These are phyloP conservation scores for Drosophila eohydei DNA, from an alignment of 2,888 invertebrate genomes.

Conservation along the genomic window DNA sequence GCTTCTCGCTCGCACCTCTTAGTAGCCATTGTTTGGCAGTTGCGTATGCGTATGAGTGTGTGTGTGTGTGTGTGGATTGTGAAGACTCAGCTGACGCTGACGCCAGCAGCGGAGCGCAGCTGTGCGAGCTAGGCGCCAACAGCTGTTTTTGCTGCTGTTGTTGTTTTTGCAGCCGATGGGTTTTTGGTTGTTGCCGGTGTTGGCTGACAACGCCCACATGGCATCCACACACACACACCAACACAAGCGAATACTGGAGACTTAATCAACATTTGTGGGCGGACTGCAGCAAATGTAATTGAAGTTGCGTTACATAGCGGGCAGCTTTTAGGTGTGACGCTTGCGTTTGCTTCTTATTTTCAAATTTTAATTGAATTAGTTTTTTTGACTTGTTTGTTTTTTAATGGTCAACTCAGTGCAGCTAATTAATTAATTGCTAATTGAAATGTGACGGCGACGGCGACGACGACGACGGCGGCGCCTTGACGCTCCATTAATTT, in stretches of 20 bases:
- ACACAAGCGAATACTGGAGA: constrained; percentile 18
- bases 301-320: constrained; percentile 31
- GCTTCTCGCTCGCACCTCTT: constrained; percentile 16
- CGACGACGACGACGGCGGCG: constrained; percentile 46
- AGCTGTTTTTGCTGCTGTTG: constrained; percentile 60
- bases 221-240: constrained; percentile 41
- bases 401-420: constrained; percentile 22
- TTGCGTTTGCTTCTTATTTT: constrained; percentile 11
- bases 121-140: constrained; percentile 52
- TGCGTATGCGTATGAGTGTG: constrained; percentile 21
- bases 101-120: constrained; percentile 46
- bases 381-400: neutral
- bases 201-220: constrained; percentile 75
- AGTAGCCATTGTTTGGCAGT: constrained; percentile 60
- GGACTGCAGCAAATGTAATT: constrained; percentile 27
- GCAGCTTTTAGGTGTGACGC: constrained; percentile 16
- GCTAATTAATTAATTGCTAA: constrained; percentile 67
- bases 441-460: constrained; percentile 67
- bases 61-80: constrained; percentile 24
- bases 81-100: constrained; percentile 51
- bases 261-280: constrained; percentile 54
- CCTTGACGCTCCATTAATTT: constrained; percentile 79
- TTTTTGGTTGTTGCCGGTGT: constrained; percentile 37
- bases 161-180: constrained; percentile 37
- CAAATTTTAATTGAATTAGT: constrained; percentile 18